Percentiles rank a stretch among this genome's conserved stretches.
These are phyloP conservation scores for Progne subis DNA, from an alignment of 2,113 vertebrate species.

Conservation along the genomic window DNA sequence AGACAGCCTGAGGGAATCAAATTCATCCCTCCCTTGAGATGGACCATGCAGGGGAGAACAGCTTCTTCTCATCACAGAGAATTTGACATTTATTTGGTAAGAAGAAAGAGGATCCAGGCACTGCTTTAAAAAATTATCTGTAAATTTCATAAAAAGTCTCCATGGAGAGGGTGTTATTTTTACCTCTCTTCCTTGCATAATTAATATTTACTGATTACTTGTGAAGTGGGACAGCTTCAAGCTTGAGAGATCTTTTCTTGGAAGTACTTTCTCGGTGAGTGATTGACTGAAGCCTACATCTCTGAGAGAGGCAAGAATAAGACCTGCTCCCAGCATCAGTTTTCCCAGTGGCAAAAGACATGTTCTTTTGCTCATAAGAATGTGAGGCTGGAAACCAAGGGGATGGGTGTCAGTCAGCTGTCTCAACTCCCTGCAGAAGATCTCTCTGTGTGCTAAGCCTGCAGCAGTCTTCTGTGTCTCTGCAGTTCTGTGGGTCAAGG, in stretches of 20 bases:
- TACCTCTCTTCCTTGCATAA: background rate
- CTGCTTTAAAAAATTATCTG: background rate
- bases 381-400: background rate
- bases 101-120: background rate
- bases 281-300: background rate
- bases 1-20: background rate
- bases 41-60: background rate
- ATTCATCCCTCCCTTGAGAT: background rate
- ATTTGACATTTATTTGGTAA: background rate
- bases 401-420: background rate
- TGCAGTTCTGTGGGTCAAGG: background rate
- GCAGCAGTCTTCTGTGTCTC: background rate
- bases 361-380: background rate
- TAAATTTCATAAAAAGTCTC: background rate
- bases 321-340: background rate
- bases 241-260: background rate
- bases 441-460: background rate
- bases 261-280: background rate
- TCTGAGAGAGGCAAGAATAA: background rate
- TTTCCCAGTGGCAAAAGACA: background rate
- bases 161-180: background rate
- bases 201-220: background rate
- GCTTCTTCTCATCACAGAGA: background rate
- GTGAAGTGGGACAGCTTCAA: background rate
- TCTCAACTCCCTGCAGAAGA: background rate